phyloP scores from a whole-genome alignment of 1,140 invertebrate genomes.

The Gerris buenoi region DNA sequence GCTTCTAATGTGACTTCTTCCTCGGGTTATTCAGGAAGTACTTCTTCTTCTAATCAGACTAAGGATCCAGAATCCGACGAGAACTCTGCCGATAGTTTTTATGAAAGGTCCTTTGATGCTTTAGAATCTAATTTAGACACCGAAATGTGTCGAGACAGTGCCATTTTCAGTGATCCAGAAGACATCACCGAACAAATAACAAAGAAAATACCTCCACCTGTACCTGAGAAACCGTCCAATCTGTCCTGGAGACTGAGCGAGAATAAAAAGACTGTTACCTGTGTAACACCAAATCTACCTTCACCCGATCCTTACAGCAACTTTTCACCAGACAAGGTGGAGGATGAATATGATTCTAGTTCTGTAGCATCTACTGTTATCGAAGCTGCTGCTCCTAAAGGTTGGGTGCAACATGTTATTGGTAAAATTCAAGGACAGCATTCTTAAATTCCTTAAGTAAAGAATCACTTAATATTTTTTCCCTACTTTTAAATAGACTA shows the following conservation, averaged over 20 bases:
- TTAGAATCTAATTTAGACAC: constrained; percentile 43
- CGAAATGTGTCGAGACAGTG: constrained; percentile 62
- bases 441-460: background rate
- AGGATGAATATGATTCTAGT: constrained; percentile 33
- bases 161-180: constrained; percentile 63
- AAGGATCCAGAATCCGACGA: constrained; percentile 23
- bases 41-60: constrained; percentile 21
- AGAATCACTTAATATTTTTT: too few relatives aligned
- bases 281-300: background rate
- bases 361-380: constrained; percentile 33
- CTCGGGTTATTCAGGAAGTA: constrained; percentile 28
- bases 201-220: constrained; percentile 26
- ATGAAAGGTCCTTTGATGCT: constrained; percentile 58
- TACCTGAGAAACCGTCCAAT: constrained; percentile 27
- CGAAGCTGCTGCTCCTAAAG: constrained; percentile 28
- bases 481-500: too few relatives aligned
- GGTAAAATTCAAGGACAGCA: constrained; percentile 32
- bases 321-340: constrained; percentile 11
- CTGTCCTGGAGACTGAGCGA: constrained; percentile 5
- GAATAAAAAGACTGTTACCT: constrained; percentile 1
- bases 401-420: constrained; percentile 36
- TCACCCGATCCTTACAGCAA: background rate
- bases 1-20: constrained; percentile 46
- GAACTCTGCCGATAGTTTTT: constrained; percentile 45
- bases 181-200: constrained; percentile 26